These are phyloP conservation scores for Gopherus flavomarginatus DNA, from an alignment of 2,113 vertebrate species.

Conservation along the genomic window DNA sequence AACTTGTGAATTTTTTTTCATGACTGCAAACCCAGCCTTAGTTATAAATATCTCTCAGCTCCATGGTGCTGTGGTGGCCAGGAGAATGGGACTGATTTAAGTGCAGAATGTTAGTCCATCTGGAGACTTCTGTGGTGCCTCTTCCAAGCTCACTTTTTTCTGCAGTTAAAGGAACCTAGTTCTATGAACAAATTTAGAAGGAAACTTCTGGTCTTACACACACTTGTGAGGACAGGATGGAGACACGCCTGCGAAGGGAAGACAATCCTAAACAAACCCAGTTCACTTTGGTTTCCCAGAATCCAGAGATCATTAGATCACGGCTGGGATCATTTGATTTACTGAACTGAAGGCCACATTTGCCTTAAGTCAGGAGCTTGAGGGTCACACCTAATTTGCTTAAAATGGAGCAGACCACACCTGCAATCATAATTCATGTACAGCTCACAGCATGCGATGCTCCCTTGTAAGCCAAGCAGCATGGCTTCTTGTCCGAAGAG, in stretches of 20 bases:
- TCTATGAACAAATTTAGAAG: not conserved
- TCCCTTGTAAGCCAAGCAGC: not conserved
- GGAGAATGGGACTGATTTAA: not conserved
- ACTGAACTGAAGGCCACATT: not conserved
- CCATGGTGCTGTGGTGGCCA: not conserved
- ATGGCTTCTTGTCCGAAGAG: not conserved
- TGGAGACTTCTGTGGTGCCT: not conserved
- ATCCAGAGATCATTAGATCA: not conserved
- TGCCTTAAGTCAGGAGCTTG: not conserved
- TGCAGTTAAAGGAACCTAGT: not conserved
- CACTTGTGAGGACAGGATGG: not conserved
- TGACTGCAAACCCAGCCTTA: not conserved
- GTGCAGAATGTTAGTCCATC: not conserved
- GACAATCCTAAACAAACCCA: not conserved
- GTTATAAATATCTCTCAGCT: not conserved
- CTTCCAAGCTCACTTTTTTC: not conserved
- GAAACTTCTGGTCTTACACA: not conserved
- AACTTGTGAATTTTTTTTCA: not conserved
- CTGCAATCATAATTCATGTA: not conserved
- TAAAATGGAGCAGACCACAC: not conserved
- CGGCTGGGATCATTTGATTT: not conserved
- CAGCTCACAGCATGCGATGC: not conserved
- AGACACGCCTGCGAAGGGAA: not conserved
- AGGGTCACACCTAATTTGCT: not conserved
- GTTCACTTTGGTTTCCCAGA: not conserved